phyloP scores from a whole-genome alignment of 2,888 invertebrate genomes.

The Yponomeuta sedellus region DNA sequence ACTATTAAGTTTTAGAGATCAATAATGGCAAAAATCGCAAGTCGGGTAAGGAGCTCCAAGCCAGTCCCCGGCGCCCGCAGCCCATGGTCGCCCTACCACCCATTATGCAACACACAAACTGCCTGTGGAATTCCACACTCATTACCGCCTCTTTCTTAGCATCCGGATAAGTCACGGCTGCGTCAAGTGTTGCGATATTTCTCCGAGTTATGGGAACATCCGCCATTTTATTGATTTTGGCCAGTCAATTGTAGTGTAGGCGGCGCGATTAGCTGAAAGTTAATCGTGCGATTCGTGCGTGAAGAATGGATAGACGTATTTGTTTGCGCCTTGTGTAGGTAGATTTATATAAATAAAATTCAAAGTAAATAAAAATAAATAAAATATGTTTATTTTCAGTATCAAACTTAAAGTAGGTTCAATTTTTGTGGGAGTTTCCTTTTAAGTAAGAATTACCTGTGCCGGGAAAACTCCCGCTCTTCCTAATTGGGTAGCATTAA shows the following conservation, averaged over 20 bases:
- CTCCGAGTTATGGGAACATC: neutral
- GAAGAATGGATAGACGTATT: neutral
- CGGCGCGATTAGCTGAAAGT: neutral
- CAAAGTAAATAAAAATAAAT: too few species aligned
- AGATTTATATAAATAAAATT: too few species aligned
- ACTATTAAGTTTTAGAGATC: too few species aligned
- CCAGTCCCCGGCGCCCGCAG: neutral
- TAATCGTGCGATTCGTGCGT: neutral
- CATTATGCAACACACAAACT: neutral
- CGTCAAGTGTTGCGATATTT: neutral
- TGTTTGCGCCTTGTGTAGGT: too few species aligned
- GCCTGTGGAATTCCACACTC: neutral
- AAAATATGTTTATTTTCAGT: too few species aligned
- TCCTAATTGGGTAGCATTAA: too few species aligned
- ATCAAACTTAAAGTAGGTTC: too few species aligned
- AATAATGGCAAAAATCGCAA: too few species aligned
- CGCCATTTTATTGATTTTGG: neutral
- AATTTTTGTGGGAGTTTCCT: too few species aligned
- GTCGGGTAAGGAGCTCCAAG: too few species aligned
- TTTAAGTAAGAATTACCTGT: too few species aligned
- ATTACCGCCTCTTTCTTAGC: neutral
- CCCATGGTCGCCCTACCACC: neutral
- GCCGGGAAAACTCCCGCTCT: too few species aligned
- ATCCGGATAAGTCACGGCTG: neutral
- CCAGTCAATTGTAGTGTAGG: neutral